Base-by-base conservation (phyloP, 2,797 vertebrate genomes). In the Hyperoplus lanceolatus region DNA sequence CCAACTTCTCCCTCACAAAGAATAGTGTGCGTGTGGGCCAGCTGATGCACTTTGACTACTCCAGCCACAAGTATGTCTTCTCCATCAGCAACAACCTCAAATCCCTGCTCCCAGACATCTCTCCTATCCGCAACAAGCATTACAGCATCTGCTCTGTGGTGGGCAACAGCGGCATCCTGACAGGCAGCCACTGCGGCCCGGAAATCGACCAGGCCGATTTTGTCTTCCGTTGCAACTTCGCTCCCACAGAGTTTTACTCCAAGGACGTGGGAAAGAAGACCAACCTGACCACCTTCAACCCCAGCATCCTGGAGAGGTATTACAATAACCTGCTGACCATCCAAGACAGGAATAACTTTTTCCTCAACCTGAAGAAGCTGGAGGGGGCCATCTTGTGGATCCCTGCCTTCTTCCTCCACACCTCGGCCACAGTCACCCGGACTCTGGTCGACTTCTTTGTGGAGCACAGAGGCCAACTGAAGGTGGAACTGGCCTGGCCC, bases 11-110 rank as follows among this genome's bases (percentile, higher is more conserved):
- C 71, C 95, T 99, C 90, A 98, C 96, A 59, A 98, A 98, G 94
- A 96, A 82, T 82, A 97, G 96, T 0, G 97, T 99, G 38, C 96
- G 96, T 2, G 95, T 98, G 0, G 98, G 98, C 75, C 98, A 99
- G 93, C 95, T 99, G 88, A 98, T 99, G 97, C 98, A 99, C 91
- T 99, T 98, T 16, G 98, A 99, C 85, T 99, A 99, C 87, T 99
- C 98, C 92, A 99, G 97, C 95, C 97, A 99, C 80, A 99, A 99
- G 85, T 99, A 99, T 0, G 98, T 99, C 46, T 99, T 99, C 91
- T 97, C 98, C 73, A 97, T 99, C 91, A 97, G 97, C 89, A 97
- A 97, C 90, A 99, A 97, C 95, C 97, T 99, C 89, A 95, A 95
- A 29, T 98, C 97, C 0, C 95, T 99, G 90, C 97, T 99, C 43